Base-by-base conservation (phyloP, 2,888 invertebrate genomes). In the Aphidoletes aphidimyza region DNA sequence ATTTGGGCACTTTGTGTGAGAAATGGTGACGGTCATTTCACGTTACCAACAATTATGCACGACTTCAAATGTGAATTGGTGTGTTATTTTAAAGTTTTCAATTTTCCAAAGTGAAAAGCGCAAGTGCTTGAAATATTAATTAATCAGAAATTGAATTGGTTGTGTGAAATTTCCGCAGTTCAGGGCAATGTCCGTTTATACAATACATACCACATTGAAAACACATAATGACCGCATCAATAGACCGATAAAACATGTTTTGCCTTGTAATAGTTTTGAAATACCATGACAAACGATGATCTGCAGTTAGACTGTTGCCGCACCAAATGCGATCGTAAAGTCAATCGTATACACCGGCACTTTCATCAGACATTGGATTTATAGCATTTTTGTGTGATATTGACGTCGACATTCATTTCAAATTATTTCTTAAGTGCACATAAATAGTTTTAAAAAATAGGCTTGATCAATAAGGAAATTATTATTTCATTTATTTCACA, bases 121-220 rank as follows among this genome's bases (percentile, higher is more conserved):
- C 81, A 37, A 81, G 81, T 37, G 37, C 19, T 81, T 37, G 78
- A 36, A 69, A 81, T 81, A 81, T 81, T 37, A 81, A 81, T 81
- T 3, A 37, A n/a, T n/a, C 81, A 8, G n/a, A 2, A 19, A 37
- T 19, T 78, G 34, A 34, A 81, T 26, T n/a, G 36, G 1, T 3
- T 37, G 81, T 37, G n/a, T 37, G 37, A 36, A 26, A 54, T 22
- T 42, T 42, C 3, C 5, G 54, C 22, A 5, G n/a, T 36, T 11
- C n/a, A 30, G 81, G 81, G 81, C 81, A 81, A 81, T 81, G 81
- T 19, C 36, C 81, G 81, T 37, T 37, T 37, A n/a, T 37, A 81
- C 8, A 69, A 69, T 69, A 30, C 30, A 34, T 1, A 26, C 30
- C 26, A 26, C 2, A 34, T 30, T 30, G 17, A 69, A 69, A 14